These are phyloP conservation scores for Onthophagus sagittarius DNA, from an alignment of 2,888 invertebrate species.

Conservation along the genomic window DNA sequence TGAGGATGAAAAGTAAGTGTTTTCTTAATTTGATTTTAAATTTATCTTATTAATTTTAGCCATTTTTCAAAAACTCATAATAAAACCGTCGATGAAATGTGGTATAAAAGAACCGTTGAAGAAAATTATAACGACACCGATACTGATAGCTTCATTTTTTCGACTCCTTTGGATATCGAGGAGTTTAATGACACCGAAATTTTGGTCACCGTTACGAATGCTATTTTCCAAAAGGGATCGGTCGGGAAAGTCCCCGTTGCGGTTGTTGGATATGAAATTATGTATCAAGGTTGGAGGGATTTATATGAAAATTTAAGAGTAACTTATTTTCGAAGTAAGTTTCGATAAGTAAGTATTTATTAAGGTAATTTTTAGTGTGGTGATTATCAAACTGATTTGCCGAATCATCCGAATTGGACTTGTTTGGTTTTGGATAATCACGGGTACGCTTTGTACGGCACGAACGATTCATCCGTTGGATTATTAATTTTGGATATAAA, in stretches of 20 bases:
- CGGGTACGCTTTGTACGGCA: constrained; percentile 80
- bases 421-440: constrained; percentile 88
- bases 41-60: constrained; percentile 44
- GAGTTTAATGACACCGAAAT: constrained; percentile 27
- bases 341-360: no score
- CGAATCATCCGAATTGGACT: constrained; percentile 30
- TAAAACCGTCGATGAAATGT: constrained; percentile 78
- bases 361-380: background rate
- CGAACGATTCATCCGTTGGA: constrained; percentile 53
- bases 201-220: constrained; percentile 76
- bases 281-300: constrained; percentile 69
- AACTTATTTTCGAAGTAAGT: no score
- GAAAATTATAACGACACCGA: constrained; percentile 67
- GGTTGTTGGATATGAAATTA: constrained; percentile 76
- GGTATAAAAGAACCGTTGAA: constrained; percentile 85
- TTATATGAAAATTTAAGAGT: constrained; percentile 78
- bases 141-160: constrained; percentile 74
- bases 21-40: background rate
- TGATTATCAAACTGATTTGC: background rate
- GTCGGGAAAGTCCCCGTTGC: constrained; percentile 63
- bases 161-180: constrained; percentile 61
- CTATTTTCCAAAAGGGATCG: constrained; percentile 64
- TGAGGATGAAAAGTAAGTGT: constrained; percentile 21
- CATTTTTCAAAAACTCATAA: constrained; percentile 69
- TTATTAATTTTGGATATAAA: constrained; percentile 15